Conservation (phyloP, 2,797 vertebrate genomes). For the Anguilla megastoma region DNA sequence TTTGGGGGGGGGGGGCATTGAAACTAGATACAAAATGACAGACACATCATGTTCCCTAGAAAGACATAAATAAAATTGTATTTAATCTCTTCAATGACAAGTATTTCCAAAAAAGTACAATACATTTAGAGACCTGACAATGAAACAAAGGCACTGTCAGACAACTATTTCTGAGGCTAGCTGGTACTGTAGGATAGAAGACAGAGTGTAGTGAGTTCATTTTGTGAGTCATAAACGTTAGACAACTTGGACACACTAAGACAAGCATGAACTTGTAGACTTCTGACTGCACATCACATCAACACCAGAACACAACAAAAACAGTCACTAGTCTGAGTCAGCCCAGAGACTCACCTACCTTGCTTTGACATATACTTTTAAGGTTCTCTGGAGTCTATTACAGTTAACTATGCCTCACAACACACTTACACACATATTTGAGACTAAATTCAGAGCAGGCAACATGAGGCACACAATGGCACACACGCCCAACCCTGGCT, state of each 20-base stretch:
- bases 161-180: background rate
- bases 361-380: background rate
- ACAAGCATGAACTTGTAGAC: conserved; percentile 18
- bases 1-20: background rate
- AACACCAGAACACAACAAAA: conserved; percentile 10
- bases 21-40: background rate
- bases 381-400: background rate
- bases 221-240: background rate
- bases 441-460: background rate
- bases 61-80: background rate
- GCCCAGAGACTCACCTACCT: background rate
- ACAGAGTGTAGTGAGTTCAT: conserved; percentile 2
- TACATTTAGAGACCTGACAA: background rate
- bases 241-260: background rate
- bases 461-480: background rate
- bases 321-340: background rate
- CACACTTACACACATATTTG: background rate
- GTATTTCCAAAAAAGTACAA: background rate
- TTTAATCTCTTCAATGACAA: background rate
- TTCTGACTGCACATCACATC: conserved; percentile 15
- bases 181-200: background rate
- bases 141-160: background rate
- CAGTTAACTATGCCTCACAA: background rate
- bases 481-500: background rate
- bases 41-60: background rate